Base-by-base conservation (phyloP, 2,888 invertebrate genomes). In the Schrankia costaestrigalis region DNA sequence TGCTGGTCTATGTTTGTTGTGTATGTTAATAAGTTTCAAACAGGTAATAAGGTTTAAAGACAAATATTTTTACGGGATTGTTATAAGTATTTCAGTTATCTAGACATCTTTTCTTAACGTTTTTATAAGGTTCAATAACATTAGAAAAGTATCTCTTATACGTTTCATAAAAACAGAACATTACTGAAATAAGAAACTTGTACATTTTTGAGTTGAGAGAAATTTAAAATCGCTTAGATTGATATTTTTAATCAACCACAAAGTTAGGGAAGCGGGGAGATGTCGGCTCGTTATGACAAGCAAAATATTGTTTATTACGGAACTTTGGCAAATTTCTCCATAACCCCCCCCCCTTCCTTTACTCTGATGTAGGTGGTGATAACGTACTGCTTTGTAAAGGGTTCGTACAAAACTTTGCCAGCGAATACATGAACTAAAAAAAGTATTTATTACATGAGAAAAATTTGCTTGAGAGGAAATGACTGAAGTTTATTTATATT, bases 231-330 rank as follows among this genome's bases (percentile, higher is more conserved):
- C 39, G 50, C 59, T 46, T 46, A 56, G 62, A 71, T 70, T 72
- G 70, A 71, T 68, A 71, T 71, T 73, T 71, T 72, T 69, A 74
- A 74, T 74, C 71, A 74, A 67, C 58, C 61, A 47, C 61, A 55
- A 69, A 69, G 64, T 71, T 63, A 40, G 42, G 35, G 52, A 50
- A 41, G 41, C 47, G 51, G 46, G 43, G 33, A 39, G 51, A 54
- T 49, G 56, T 45, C 48, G 38, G 41, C 56, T 46, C 60, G 62
- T 63, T 64, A 65, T 64, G 71, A 66, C 70, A 61, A 63, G 57
- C 56, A 56, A 59, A 59, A 66, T 70, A 67, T 66, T 70, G 67
- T 71, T 68, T 69, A 71, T 68, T 64, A 62, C 46, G 34, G 42
- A 65, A 69, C 56, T 71, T 66, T 54, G 46, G 47, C 27, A 27